Evolutionary conservation across 2,113 vertebrate species (phyloP).

Genomic region (Larimichthys crocea): DNA sequence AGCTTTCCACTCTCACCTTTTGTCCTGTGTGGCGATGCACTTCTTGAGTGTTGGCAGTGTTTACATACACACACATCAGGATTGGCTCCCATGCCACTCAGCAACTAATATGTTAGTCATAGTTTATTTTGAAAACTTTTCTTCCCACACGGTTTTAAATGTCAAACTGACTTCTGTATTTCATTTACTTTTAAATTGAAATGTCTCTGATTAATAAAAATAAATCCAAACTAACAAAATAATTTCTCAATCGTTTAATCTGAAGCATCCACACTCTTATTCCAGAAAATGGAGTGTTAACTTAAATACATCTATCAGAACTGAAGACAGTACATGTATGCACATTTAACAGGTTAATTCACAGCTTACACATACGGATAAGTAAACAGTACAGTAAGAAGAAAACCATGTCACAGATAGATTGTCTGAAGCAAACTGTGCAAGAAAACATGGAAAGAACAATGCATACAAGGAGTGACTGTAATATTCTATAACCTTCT

Average conservation of each 20-base stretch:
- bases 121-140: conserved; percentile 51
- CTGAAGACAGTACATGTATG: conserved; percentile 15
- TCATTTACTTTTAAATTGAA: background rate
- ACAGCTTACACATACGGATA: background rate
- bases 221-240: background rate
- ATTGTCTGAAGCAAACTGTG: conserved; percentile 5
- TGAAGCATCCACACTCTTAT: background rate
- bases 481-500: background rate
- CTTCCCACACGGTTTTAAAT: conserved; percentile 13
- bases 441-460: conserved; percentile 1
- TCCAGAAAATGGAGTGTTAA: background rate
- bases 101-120: background rate
- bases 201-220: background rate
- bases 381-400: background rate
- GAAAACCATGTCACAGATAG: conserved; percentile 3
- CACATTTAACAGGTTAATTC: conserved; percentile 3
- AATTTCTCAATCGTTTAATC: conserved; percentile 2
- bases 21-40: background rate
- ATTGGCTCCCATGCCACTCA: conserved; percentile 25
- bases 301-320: conserved; percentile 23
- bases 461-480: background rate
- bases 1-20: background rate
- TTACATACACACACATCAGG: conserved; percentile 58
- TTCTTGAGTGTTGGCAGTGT: conserved; percentile 3
- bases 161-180: background rate